Evolutionary conservation across 2,113 vertebrate species (phyloP), one percentile per base, ranked within the genome.

Genomic region (Chloropsis hardwickii): DNA sequence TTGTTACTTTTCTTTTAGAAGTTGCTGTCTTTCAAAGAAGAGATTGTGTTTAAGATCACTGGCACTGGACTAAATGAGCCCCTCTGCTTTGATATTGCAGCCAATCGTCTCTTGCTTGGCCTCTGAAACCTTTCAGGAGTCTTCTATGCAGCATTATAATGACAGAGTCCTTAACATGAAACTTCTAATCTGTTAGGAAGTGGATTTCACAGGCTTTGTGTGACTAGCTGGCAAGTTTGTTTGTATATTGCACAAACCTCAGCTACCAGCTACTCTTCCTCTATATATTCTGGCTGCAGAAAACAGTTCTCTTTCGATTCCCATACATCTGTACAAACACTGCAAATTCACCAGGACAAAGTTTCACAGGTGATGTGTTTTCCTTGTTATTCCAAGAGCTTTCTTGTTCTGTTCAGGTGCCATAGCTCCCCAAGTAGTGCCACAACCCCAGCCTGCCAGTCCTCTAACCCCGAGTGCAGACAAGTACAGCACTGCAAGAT

Each of bases 1-100:
- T 85, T 93, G 40, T 93, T 73, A 88, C 37, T 93, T 73, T 76
- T 92, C 60, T 88, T 82, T 88, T 92, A 91, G 67, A 96, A 86
- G 56, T 83, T 94, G n/a, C 81, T 85, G 33, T 73, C 77, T 86
- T n/a, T 85, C 85, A 88, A 77, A 86, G 58, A 65, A 85, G 54
- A 86, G 62, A 61, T 42, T 85, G 65, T 50, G 61, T 85, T 91
- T 84, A 76, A 69, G 48, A 85, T 88, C 93, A 95, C 83, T 66
- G 78, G 44, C 64, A 51, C 14, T 67, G 56, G 72, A 73, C 60
- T 92, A 85, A 94, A 80, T 77, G 70, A 87, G 19, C 8, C 20
- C 19, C 31, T 96, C 58, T 79, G 53, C 77, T 92, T 95, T 96
- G 90, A 90, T 90, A 94, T 35, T 47, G 58, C 61, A 70, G 39